phyloP scores from a whole-genome alignment of 2,113 vertebrate genomes.

The Malurus cyaneus region DNA sequence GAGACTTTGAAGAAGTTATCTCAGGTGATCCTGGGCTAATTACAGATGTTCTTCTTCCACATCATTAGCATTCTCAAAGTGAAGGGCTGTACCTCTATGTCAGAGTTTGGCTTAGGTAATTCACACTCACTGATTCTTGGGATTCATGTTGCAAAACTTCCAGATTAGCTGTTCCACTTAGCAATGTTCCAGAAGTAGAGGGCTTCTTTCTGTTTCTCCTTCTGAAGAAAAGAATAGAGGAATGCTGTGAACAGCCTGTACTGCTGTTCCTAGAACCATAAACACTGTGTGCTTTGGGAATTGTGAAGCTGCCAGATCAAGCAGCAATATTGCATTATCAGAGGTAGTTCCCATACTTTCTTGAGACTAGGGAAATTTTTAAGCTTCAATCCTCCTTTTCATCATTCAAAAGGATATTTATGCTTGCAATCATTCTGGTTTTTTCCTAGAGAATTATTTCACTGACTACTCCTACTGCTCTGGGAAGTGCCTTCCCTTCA shows the following conservation, averaged over 20 bases:
- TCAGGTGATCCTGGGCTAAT: not conserved
- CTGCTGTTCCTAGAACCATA: conserved; percentile 20
- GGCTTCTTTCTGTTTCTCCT: not conserved
- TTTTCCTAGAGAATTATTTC: not conserved
- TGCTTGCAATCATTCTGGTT: not conserved
- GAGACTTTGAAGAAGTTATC: not conserved
- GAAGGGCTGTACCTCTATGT: not conserved
- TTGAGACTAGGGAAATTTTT: not conserved
- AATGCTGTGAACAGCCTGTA: conserved; percentile 10
- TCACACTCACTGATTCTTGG: not conserved
- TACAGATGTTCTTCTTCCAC: not conserved
- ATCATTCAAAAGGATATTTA: not conserved
- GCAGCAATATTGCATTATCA: not conserved
- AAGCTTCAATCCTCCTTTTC: not conserved
- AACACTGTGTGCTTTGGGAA: not conserved
- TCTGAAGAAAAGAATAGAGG: not conserved
- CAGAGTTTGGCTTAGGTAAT: not conserved
- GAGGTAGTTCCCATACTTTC: not conserved
- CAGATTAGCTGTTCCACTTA: not conserved
- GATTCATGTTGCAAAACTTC: not conserved
- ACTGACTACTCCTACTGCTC: not conserved
- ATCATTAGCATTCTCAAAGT: not conserved
- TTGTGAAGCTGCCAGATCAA: not conserved
- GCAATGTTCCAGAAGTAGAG: not conserved
- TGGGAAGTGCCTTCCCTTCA: not conserved